phyloP scores from a whole-genome alignment of 2,888 invertebrate species.

The Sarcophaga variegata region DNA sequence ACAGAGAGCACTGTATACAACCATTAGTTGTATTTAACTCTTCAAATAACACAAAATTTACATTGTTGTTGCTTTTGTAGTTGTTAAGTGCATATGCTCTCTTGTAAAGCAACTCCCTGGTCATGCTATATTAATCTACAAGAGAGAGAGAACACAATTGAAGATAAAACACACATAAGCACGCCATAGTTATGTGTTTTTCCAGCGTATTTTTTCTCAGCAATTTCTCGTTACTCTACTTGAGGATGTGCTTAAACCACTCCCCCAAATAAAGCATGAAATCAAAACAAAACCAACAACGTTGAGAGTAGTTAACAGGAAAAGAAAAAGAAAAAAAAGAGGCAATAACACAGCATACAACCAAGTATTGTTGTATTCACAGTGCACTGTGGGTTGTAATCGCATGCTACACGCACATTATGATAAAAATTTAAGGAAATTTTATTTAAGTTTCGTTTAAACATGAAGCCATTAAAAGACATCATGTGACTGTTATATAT shows the following conservation, averaged over 20 bases:
- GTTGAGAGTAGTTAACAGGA: background rate
- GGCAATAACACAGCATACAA: background rate
- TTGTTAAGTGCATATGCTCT: background rate
- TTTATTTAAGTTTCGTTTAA: no score
- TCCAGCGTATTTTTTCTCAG: background rate
- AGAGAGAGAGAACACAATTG: background rate
- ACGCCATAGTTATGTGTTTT: conserved; percentile 41
- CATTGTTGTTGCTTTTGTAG: conserved; percentile 6
- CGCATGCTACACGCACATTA: no score
- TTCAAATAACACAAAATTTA: background rate
- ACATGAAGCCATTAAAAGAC: no score
- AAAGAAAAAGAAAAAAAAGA: conserved; percentile 37
- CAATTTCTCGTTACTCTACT: conserved; percentile 18
- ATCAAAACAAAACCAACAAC: conserved; percentile 16
- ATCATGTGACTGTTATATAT: no score
- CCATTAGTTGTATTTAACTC: conserved; percentile 43
- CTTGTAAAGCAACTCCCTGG: background rate
- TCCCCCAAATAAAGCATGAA: conserved; percentile 57
- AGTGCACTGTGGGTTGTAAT: background rate
- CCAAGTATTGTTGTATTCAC: background rate
- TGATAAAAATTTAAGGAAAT: no score
- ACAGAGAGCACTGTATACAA: conserved; percentile 30
- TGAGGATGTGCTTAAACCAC: conserved; percentile 67
- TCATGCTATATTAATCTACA: no score
- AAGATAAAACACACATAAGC: conserved; percentile 43